These are phyloP conservation scores for Myotis planiceps DNA, from an alignment of 2,797 vertebrate genomes.

Conservation along the genomic window DNA sequence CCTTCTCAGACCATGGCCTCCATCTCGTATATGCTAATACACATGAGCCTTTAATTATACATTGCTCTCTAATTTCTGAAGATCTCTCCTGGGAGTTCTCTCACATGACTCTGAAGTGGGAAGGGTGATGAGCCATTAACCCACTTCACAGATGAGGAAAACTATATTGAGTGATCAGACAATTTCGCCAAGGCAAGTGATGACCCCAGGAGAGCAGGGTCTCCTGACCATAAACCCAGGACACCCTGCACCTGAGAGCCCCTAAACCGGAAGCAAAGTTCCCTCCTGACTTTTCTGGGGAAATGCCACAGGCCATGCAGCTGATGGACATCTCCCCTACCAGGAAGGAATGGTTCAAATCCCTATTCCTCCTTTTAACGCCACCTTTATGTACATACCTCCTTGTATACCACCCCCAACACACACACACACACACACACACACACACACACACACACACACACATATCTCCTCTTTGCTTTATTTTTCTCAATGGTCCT, in stretches of 20 bases:
- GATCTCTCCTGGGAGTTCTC: neutral
- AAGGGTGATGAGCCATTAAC: neutral
- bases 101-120: neutral
- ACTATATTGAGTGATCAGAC: neutral
- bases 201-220: neutral
- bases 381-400: neutral
- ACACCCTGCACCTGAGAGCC: neutral
- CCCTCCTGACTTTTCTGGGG: neutral
- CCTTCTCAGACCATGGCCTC: neutral
- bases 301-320: neutral
- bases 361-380: neutral
- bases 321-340: neutral
- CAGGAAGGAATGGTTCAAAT: neutral
- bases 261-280: neutral
- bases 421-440: neutral
- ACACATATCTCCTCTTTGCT: neutral
- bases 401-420: neutral
- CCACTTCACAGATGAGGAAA: neutral
- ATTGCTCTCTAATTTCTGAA: neutral
- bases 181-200: neutral
- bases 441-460: neutral
- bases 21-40: neutral
- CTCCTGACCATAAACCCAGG: neutral
- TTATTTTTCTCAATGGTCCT: constrained; percentile 8
- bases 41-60: neutral